Percentiles rank a stretch among this genome's conserved stretches.
Conservation (phyloP, 2,113 vertebrate species). For the Peromyscus californicus region DNA sequence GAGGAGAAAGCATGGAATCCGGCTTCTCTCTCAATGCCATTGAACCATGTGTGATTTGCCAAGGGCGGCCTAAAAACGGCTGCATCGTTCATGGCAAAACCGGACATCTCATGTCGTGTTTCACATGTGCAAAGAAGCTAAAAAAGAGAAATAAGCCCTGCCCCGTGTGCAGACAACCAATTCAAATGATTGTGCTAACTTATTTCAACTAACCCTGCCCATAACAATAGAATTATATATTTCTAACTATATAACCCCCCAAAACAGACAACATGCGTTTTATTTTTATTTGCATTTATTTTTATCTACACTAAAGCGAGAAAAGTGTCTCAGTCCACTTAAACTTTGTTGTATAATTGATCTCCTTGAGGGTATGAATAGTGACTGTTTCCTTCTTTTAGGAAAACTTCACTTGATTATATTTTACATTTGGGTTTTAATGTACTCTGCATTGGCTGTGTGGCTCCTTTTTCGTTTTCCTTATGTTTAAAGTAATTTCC, state of each 20-base stretch:
- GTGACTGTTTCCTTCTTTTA: slow-evolving; percentile 13
- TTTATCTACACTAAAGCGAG: background rate
- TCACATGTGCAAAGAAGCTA: slow-evolving; percentile 95
- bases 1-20: slow-evolving; percentile 88
- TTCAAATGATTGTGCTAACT: slow-evolving; percentile 95
- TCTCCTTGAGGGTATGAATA: background rate
- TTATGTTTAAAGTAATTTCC: slow-evolving; percentile 38
- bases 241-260: slow-evolving; percentile 35
- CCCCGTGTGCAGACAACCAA: slow-evolving; percentile 96
- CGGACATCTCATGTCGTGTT: slow-evolving; percentile 97
- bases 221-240: slow-evolving; percentile 30
- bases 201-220: slow-evolving; percentile 91
- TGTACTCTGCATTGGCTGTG: slow-evolving; percentile 19
- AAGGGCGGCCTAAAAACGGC: slow-evolving; percentile 96
- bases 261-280: slow-evolving; percentile 53
- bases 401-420: slow-evolving; percentile 39
- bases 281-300: slow-evolving; percentile 48
- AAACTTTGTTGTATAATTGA: slow-evolving; percentile 38
- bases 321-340: background rate
- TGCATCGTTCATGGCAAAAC: slow-evolving; percentile 98
- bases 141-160: slow-evolving; percentile 98
- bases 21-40: slow-evolving; percentile 90
- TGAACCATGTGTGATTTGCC: slow-evolving; percentile 98
- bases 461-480: background rate
- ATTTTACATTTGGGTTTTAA: slow-evolving; percentile 50